Evolutionary conservation across 1,140 invertebrate species (phyloP), one percentile per base, ranked within the genome.

Genomic region (Leptinotarsa texana): DNA sequence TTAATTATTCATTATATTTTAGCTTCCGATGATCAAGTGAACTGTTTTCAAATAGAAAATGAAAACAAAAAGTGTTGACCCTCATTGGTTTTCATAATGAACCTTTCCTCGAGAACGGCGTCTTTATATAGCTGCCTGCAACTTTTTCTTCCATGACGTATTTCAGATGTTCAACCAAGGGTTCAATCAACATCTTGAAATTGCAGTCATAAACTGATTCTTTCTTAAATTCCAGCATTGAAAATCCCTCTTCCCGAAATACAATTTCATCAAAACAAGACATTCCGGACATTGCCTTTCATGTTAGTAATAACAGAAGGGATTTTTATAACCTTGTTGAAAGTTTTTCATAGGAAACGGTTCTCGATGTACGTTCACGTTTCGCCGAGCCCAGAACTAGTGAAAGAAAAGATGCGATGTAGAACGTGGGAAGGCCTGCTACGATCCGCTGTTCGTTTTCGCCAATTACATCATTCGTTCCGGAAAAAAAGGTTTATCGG

Each of bases 301-400:
- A 57, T 2, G 51, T 57, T 18, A 57, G 51, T 57, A 57, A 17
- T 57, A 57, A 17, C 51, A n/a, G 51, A 57, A 57, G 51, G 51
- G 51, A 57, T 57, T 57, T 57, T 57, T 57, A 57, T 57, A 57
- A n/a, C 51, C 51, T 17, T 57, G 51, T 57, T 18, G 51, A 57
- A 42, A 57, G 51, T 57, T 57, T 57, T 57, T 15, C n/a, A 57
- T 18, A n/a, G 51, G 51, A 57, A 57, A 57, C 6, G 51, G 17
- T 57, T 15, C 51, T 57, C 51, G 15, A 57, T 57, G 51, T 57
- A 57, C 17, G n/a, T 57, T 57, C 17, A 57, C 51, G 17, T 57
- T 18, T 57, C 51, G 51, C 1, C 51, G 51, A 57, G n/a, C 17
- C 17, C 8, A 15, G 51, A 57, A 18, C 15, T 6, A 57, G n/a